Conservation (phyloP, 2,797 vertebrate species). For the Dermochelys coriacea region DNA sequence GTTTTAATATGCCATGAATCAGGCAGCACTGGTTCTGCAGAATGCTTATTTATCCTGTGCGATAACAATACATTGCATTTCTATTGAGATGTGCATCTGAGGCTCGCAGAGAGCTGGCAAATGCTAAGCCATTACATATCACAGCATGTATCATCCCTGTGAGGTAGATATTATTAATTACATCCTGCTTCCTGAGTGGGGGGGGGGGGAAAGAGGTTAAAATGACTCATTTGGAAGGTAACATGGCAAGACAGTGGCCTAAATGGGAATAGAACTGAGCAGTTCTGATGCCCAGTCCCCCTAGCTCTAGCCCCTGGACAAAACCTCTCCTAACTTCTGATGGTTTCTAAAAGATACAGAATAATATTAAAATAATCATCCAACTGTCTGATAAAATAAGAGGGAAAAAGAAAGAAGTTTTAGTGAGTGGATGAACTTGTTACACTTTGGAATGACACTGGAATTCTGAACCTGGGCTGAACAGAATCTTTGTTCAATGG, state of each 20-base stretch:
- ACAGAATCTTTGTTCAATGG: neutral
- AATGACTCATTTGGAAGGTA: neutral
- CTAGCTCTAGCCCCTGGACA: neutral
- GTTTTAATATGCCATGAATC: neutral
- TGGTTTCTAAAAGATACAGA: fast-evolving
- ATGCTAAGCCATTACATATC: slow-evolving; percentile 49
- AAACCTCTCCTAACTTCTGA: neutral
- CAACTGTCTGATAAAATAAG: neutral
- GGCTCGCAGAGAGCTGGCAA: slow-evolving; percentile 45
- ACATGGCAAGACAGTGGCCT: neutral
- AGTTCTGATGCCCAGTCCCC: neutral
- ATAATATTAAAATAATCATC: neutral
- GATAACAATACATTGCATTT: slow-evolving; percentile 39
- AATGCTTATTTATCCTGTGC: slow-evolving; percentile 35
- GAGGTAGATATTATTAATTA: slow-evolving; percentile 52
- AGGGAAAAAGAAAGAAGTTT: neutral
- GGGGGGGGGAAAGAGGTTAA: too few species aligned
- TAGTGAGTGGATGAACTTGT: neutral
- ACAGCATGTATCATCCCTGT: neutral
- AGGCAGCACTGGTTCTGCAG: slow-evolving; percentile 19
- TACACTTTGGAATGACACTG: neutral
- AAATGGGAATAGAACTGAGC: neutral
- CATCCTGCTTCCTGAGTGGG: slow-evolving; percentile 32
- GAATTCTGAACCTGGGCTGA: neutral
- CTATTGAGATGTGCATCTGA: neutral